These are phyloP conservation scores for Spodoptera littoralis DNA, from an alignment of 2,888 invertebrate species.

Conservation along the genomic window DNA sequence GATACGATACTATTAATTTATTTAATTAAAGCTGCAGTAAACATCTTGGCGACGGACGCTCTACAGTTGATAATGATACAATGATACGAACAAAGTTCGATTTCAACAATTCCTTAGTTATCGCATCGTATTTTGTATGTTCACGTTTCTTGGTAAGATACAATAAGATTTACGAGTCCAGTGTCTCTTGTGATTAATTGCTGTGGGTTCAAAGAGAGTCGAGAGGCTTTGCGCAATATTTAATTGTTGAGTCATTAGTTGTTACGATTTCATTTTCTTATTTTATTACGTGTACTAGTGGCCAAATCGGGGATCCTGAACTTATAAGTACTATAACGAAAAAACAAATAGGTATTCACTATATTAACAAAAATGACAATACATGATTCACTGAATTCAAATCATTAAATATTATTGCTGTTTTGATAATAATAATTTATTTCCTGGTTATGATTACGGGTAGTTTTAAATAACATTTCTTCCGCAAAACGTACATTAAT, in stretches of 20 bases:
- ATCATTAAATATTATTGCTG: conserved; percentile 3
- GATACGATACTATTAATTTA: conserved; percentile 60
- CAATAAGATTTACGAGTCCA: conserved; percentile 36
- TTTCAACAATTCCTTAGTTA: conserved; percentile 55
- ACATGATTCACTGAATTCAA: conserved; percentile 9
- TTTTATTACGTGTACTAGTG: too few species aligned
- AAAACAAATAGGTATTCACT: conserved; percentile 8
- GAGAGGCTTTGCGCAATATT: conserved; percentile 13
- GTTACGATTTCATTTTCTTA: too few species aligned
- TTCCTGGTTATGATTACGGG: neutral
- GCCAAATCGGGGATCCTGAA: too few species aligned
- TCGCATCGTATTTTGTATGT: conserved; percentile 45
- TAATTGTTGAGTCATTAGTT: conserved; percentile 23
- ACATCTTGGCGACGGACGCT: conserved; percentile 56
- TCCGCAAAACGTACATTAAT: neutral
- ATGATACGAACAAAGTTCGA: conserved; percentile 61
- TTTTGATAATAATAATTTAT: conserved; percentile 4
- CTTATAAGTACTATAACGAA: too few species aligned
- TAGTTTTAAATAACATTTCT: neutral
- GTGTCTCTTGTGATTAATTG: conserved; percentile 32
- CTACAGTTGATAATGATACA: conserved; percentile 46
- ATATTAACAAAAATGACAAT: conserved; percentile 25
- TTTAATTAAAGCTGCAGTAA: conserved; percentile 58
- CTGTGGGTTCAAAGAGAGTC: conserved; percentile 18
- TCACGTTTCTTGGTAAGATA: conserved; percentile 22